Evolutionary conservation across 1,140 invertebrate species (phyloP), one percentile per base, ranked within the genome.

Genomic region (Ostrea denselamellosa): DNA sequence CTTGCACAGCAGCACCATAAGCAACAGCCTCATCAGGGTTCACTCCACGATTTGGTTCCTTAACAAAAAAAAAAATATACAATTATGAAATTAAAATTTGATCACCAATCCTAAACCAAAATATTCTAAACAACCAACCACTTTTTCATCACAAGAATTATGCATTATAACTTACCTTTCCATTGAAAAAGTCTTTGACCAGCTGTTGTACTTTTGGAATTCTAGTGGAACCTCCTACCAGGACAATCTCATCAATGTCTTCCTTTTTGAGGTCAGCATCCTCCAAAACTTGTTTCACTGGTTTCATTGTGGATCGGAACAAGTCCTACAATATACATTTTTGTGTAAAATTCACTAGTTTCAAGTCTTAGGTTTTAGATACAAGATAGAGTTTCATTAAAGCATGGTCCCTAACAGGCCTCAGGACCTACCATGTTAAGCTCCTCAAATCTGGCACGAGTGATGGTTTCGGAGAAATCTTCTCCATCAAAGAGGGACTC

Each of bases 221-320:
- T 96, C 99, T 97, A 65, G 99, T 99, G 7, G 98, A 99, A 91
- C 99, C 99, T 94, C 99, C 99, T 53, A 99, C 99, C 52, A 99
- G 95, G 10, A 99, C 99, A 93, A 99, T 99, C 95, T 99, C 99
- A 95, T 99, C 97, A 87, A 99, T 98, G 92, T 99, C 98, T 93
- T 98, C 98, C 94, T 99, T 99, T 96, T 99, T 99, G 97, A 99
- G 97, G 94, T 99, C 98, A 86, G 98, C 98, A 95, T 99, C 99
- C 95, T 99, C 98, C 90, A 99, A 95, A 7, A 95, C 95, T 77
- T 92, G 93, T 87, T 95, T 91, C 19, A 99, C 99, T 12, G 99
- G 99, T 95, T 99, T 99, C 95, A 99, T 96, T 4, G 99, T 99
- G 44, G 98, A 98, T 92, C 98, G 96, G 97, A 99, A 99, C 56